Percentiles rank a stretch among this genome's conserved stretches.
Evolutionary conservation across 2,888 invertebrate genomes (phyloP).

Genomic region (Polia nebulosa): DNA sequence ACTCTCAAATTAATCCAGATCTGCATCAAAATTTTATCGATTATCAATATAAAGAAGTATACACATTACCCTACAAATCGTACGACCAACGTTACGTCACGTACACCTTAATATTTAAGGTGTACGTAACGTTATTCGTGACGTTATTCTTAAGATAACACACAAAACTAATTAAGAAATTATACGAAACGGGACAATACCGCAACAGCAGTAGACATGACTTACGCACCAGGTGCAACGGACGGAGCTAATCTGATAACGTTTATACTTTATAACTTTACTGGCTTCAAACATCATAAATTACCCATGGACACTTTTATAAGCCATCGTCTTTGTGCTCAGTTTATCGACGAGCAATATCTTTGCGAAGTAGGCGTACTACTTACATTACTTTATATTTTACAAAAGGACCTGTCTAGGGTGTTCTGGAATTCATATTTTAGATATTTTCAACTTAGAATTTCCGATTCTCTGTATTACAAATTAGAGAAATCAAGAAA

Average conservation of each 20-base stretch:
- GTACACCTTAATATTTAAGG: conserved; percentile 24
- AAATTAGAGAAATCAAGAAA: background rate
- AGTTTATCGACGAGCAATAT: conserved; percentile 37
- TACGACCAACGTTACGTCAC: conserved; percentile 17
- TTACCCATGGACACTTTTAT: conserved; percentile 60
- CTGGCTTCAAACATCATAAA: conserved; percentile 64
- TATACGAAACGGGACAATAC: conserved; percentile 41
- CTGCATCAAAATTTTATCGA: conserved; percentile 3
- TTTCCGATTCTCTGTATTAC: too few relatives aligned
- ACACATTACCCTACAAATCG: conserved; percentile 12
- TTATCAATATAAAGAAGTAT: conserved; percentile 5
- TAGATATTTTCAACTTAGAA: background rate
- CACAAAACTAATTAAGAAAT: conserved; percentile 41
- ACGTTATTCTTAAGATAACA: conserved; percentile 29
- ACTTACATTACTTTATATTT: conserved; percentile 18
- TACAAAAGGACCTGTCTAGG: background rate
- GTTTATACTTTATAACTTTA: conserved; percentile 62
- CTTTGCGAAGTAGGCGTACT: conserved; percentile 33
- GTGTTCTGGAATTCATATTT: background rate
- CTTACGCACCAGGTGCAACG: conserved; percentile 67
- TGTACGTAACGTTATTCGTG: too few relatives aligned
- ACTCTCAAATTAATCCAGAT: conserved; percentile 27
- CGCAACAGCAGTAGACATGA: conserved; percentile 41
- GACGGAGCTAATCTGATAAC: conserved; percentile 70
- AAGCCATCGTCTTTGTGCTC: conserved; percentile 48